Percentiles rank a stretch among this genome's conserved stretches.
Conservation (phyloP, 2,113 vertebrate genomes). For the Gavialis gangeticus region DNA sequence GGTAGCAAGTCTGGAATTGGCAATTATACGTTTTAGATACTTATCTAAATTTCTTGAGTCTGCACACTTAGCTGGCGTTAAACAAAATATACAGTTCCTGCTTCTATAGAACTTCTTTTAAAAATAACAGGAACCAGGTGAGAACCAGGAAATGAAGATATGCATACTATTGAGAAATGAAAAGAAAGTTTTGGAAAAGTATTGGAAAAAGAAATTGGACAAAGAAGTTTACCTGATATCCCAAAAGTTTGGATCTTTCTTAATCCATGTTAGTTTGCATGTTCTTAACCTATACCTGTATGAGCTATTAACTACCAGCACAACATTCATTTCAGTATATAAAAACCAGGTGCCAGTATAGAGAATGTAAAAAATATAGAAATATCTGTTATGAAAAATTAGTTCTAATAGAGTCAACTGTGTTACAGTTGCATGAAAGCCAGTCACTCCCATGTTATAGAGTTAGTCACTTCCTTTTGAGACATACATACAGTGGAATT, state of each 20-base stretch:
- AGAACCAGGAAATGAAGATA: neutral
- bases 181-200: neutral
- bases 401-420: neutral
- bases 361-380: neutral
- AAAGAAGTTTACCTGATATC: neutral
- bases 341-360: neutral
- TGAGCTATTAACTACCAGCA: fast-evolving
- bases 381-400: neutral
- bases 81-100: neutral
- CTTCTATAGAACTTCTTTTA: neutral
- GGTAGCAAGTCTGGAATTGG: neutral
- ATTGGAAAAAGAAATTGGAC: neutral
- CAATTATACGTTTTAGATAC: neutral
- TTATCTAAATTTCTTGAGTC: neutral
- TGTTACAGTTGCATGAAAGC: neutral
- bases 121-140: neutral
- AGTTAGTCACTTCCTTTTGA: neutral
- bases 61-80: neutral
- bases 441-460: neutral
- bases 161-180: neutral
- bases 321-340: fast-evolving
- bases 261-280: neutral
- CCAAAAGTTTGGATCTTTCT: neutral
- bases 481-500: neutral
- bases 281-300: neutral